phyloP scores from a whole-genome alignment of 2,888 invertebrate genomes.

The Tortricodes alternella region DNA sequence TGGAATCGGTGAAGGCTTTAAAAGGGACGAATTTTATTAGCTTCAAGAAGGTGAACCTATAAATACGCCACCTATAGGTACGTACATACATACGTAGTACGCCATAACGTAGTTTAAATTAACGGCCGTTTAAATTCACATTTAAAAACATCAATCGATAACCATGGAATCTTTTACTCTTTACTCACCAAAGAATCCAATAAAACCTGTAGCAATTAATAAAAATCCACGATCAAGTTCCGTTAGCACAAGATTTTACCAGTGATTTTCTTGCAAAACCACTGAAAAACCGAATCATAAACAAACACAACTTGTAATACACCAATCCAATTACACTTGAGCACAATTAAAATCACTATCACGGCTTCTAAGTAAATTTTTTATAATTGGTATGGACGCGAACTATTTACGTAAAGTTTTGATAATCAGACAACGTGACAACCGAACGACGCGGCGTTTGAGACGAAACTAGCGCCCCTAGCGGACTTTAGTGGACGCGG shows the following conservation, averaged over 20 bases:
- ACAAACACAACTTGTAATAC: constrained; percentile 44
- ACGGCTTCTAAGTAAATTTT: constrained; percentile 45
- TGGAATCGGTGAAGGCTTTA: too few species aligned
- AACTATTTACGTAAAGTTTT: constrained; percentile 64
- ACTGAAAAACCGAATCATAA: constrained; percentile 56
- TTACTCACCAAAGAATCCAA: constrained; percentile 66
- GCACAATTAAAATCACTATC: constrained; percentile 60
- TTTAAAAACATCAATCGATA: constrained; percentile 9
- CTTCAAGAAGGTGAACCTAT: too few species aligned
- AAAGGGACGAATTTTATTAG: too few species aligned
- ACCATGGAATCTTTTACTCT: constrained; percentile 62
- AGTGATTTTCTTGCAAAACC: constrained; percentile 68
- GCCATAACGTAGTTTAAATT: constrained; percentile 1
- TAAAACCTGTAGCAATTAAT: constrained; percentile 47
- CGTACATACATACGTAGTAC: too few species aligned
- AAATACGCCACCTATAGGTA: background rate
- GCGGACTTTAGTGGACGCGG: constrained; percentile 38
- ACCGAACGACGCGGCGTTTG: constrained; percentile 42
- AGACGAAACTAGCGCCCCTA: constrained; percentile 59
- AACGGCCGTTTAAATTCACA: constrained; percentile 10
- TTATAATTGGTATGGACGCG: constrained; percentile 51
- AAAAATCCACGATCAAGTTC: constrained; percentile 63
- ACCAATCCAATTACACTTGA: constrained; percentile 51
- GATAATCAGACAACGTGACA: constrained; percentile 40
- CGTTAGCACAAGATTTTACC: constrained; percentile 67